Base-by-base conservation (phyloP, 2,888 invertebrate species). In the Augiades crinisus region DNA sequence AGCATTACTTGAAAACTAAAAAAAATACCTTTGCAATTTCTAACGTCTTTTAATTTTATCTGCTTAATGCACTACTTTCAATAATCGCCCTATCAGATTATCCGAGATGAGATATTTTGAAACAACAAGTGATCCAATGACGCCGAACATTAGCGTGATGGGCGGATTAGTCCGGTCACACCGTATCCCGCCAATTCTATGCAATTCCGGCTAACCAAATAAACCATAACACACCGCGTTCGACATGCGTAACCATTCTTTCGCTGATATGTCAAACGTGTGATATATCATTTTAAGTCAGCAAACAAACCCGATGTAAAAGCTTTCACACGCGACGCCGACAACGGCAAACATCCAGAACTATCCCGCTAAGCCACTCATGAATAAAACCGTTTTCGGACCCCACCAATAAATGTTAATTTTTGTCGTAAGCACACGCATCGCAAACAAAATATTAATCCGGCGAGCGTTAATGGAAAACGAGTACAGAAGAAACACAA, bases 371-470 rank as follows among this genome's bases (percentile, higher is more conserved):
- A 84, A 85, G 86, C 82, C 78, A 80, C 84, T 86, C 86, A 86
- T 87, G 87, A 87, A 87, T 87, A 87, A 84, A 85, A 83, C 81
- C 81, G 79, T 75, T 49, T 40, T 78, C 73, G 76, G 81, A 81
- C 86, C 87, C 85, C 78, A 80, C 76, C 82, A 76, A 87, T 87
- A 87, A 88, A 89, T 87, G 88, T 85, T 86, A 88, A 88, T 87
- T 89, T 84, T 84, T 75, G 81, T 85, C 83, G 81, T 74, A 77
- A 81, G 75, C 83, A 72, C 81, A 82, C 81, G 81, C 83, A 79
- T 81, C 72, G 83, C 83, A 83, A 87, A 85, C 86, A 85, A 79
- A 88, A 87, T 87, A 86, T 87, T 88, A 89, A 87, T 87, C 86
- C 83, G 70, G 63, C 70, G 75, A 71, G 82, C 85, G 86, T 79